Evolutionary conservation across 92 coral and sea anemone species (phyloP).

Genomic region (Metridium senile): DNA sequence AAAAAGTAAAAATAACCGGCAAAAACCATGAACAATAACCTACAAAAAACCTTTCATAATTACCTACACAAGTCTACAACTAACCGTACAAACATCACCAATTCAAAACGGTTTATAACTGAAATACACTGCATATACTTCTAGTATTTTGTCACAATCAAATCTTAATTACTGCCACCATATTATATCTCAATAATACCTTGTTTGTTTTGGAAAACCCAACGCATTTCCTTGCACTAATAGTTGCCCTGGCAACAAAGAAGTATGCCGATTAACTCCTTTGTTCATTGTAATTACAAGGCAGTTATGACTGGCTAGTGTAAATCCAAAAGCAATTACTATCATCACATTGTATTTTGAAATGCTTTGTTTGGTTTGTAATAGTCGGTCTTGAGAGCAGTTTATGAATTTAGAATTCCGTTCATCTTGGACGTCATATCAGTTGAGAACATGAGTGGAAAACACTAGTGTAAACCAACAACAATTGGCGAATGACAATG

Average conservation of each 20-base stretch:
- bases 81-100: too few relatives aligned
- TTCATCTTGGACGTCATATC: too few relatives aligned
- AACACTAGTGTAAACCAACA: too few relatives aligned
- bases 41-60: too few relatives aligned
- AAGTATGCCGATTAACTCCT: not conserved
- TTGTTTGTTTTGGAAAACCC: not conserved
- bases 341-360: conserved; percentile 4
- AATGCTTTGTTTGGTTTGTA: conserved; percentile 1
- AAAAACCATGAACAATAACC: too few relatives aligned
- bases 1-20: too few relatives aligned
- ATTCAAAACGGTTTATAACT: too few relatives aligned
- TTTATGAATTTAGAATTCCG: not conserved
- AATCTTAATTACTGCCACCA: not conserved
- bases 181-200: not conserved
- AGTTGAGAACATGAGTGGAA: too few relatives aligned
- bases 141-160: not conserved
- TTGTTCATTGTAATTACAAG: conserved; percentile 26
- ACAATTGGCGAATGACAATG: too few relatives aligned
- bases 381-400: not conserved
- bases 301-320: conserved; percentile 24
- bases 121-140: too few relatives aligned
- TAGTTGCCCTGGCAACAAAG: conserved; percentile 18
- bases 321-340: conserved; percentile 29
- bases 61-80: too few relatives aligned
- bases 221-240: not conserved